These are phyloP conservation scores for Haplochromis vanheusdeni DNA, from an alignment of 2,113 vertebrate species.

Conservation along the genomic window DNA sequence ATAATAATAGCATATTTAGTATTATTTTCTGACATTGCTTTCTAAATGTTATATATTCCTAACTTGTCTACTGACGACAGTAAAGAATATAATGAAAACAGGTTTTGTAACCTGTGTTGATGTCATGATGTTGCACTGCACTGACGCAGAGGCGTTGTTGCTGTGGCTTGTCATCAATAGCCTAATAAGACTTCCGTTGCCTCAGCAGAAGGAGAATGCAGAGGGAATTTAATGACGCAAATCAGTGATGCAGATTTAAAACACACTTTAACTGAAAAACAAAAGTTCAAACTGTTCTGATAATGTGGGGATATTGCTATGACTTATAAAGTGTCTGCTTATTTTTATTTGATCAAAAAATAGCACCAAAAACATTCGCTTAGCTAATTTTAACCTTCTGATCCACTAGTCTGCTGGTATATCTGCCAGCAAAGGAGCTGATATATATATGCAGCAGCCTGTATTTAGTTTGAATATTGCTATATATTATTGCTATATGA, in stretches of 20 bases:
- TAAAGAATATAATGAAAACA: neutral
- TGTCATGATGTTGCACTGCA: neutral
- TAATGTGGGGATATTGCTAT: neutral
- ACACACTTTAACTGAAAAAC: neutral
- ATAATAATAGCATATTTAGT: neutral
- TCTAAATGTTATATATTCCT: neutral
- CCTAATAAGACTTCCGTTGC: neutral
- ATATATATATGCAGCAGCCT: neutral
- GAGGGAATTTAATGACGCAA: neutral
- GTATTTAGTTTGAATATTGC: neutral
- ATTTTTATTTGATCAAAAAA: neutral
- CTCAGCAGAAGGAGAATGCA: neutral
- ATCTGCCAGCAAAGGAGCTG: neutral
- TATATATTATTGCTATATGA: neutral
- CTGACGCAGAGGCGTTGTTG: neutral
- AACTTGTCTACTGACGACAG: neutral
- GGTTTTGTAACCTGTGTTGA: neutral
- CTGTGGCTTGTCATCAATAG: neutral
- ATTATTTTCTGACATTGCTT: neutral
- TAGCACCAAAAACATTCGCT: neutral
- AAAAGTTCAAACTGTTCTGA: neutral
- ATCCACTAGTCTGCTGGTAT: neutral
- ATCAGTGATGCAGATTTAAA: neutral
- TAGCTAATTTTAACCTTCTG: neutral
- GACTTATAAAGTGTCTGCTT: neutral